A percentile compares a stretch with the other conserved stretches of the same genome.
Conservation (phyloP, 2,113 vertebrate species). For the Limnothrissa miodon region DNA sequence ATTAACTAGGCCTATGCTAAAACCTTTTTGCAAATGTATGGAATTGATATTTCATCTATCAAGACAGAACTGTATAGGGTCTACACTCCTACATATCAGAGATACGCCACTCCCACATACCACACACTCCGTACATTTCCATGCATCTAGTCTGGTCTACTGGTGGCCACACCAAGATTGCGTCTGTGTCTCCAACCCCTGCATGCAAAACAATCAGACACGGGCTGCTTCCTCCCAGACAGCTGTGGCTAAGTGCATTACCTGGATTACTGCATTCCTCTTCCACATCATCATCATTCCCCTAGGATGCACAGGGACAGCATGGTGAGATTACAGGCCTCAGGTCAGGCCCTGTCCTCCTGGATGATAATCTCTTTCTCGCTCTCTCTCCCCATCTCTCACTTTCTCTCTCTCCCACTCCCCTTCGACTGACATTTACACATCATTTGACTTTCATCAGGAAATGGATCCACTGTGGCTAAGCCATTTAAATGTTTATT, state of each 20-base stretch:
- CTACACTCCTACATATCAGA: background rate
- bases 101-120: background rate
- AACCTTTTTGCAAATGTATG: background rate
- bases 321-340: background rate
- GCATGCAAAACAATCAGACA: slow-evolving; percentile 64
- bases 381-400: slow-evolving; percentile 4
- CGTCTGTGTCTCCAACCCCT: slow-evolving; percentile 32
- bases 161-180: background rate
- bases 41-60: too few species aligned
- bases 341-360: background rate
- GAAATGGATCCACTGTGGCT: slow-evolving; percentile 48
- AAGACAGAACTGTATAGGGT: background rate
- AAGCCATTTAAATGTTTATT: slow-evolving; percentile 57
- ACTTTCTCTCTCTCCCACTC: slow-evolving; percentile 40
- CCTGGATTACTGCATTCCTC: slow-evolving; percentile 59
- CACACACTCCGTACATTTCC: background rate
- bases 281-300: slow-evolving; percentile 5
- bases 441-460: slow-evolving; percentile 62
- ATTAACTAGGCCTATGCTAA: background rate
- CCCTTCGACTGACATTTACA: slow-evolving; percentile 58
- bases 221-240: slow-evolving; percentile 41
- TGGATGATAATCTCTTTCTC: slow-evolving; percentile 15
- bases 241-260: slow-evolving; percentile 64
- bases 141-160: background rate
- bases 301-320: slow-evolving; percentile 3